These are phyloP conservation scores for Leucozona laternaria DNA, from an alignment of 2,888 invertebrate genomes.

Conservation along the genomic window DNA sequence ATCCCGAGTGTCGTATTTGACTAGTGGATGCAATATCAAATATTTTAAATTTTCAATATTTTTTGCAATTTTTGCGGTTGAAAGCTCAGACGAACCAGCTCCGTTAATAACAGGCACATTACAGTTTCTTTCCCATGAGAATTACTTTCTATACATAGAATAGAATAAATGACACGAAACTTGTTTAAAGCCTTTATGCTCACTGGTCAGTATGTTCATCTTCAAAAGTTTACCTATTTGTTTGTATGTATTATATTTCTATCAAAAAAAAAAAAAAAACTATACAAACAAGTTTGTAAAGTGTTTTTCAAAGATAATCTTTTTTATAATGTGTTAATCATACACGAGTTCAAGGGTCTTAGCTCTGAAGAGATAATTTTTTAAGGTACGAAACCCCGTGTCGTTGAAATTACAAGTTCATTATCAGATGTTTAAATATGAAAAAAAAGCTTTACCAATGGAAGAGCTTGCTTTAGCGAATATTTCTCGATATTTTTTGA, in stretches of 20 bases:
- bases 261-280: not conserved
- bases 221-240: no score
- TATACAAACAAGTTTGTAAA: not conserved
- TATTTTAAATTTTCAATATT: not conserved
- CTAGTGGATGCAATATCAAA: not conserved
- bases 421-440: not conserved
- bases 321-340: not conserved
- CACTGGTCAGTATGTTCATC: no score
- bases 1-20: not conserved
- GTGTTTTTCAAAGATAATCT: not conserved
- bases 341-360: not conserved
- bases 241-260: no score
- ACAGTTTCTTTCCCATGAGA: no score
- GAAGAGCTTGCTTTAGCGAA: not conserved
- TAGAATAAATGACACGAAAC: not conserved
- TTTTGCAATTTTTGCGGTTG: not conserved
- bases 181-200: not conserved
- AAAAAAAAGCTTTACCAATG: not conserved
- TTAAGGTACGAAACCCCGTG: not conserved
- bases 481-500: no score
- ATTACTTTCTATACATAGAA: no score
- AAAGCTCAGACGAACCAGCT: slow-evolving; percentile 8
- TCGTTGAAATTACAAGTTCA: not conserved
- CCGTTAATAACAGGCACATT: not conserved
- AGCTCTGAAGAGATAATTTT: not conserved